Evolutionary conservation across 64 coral and sea anemone genomes (phyloP), one percentile per base, ranked within the genome.

Genomic region (Acropora tenuis): DNA sequence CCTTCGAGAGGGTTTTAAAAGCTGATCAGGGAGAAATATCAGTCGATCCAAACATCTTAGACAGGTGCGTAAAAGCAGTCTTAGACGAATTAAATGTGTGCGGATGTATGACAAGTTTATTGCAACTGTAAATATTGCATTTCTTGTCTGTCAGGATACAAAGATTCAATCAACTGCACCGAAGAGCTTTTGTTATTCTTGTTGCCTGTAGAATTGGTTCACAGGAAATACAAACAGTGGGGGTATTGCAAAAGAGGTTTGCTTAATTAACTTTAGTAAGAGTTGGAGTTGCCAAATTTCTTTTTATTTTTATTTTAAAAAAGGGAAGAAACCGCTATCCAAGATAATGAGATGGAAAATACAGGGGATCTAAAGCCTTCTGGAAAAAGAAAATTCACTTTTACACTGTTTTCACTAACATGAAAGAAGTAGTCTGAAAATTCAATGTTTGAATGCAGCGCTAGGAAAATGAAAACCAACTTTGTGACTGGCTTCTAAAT

Each of bases 141-240:
- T 86, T 78, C 41, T 18, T 1, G 3, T 47, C 0, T 55, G 52
- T 5, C 10, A 99, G 97, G 86, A 63, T 99, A 60, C 75, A 88
- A 48, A 99, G 82, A 78, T 81, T 99, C 75, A 73, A 91, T 59
- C 97, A 99, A 80, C 60, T 99, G 30, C 97, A 99, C 76, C 85
- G 94, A 58, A 89, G 93, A 76, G 90, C 94, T 61, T 99, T 89
- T 75, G 89, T 91, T 50, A 77, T 99, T 68, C 82, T 73, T 43
- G 50, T 75, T 16, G 80, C 91, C 13, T 16, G 91, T 89, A 47
- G 63, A 52, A 93, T 94, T 83, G 49, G 84, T 44, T 13, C 86
- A 9, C 41, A 50, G 20, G 82, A 99, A 75, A 41, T 96, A 43
- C 52, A 88, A 58, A 48, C 58, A 45, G 71, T 96, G 40, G 41